A percentile compares a stretch with the other conserved stretches of the same genome.
Evolutionary conservation across 2,888 invertebrate species (phyloP).

Genomic region (Axea sp.): DNA sequence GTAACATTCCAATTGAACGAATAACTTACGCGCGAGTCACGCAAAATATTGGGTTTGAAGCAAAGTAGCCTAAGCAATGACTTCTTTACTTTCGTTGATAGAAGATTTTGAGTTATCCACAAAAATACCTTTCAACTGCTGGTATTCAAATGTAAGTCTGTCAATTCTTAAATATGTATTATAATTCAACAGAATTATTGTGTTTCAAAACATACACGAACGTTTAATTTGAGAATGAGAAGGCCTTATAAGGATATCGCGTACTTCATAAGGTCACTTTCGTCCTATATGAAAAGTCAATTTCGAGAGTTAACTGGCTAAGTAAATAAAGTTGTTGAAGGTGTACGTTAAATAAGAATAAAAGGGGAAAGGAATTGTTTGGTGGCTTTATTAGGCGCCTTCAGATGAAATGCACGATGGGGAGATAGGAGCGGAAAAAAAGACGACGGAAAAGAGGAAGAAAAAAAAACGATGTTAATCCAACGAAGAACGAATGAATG

Average conservation of each 20-base stretch:
- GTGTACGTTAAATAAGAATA: slow-evolving; percentile 11
- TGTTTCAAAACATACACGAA: no score
- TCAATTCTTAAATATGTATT: no score
- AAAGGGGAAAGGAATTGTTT: slow-evolving; percentile 29
- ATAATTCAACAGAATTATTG: no score
- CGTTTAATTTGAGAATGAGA: no score
- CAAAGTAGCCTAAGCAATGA: no score
- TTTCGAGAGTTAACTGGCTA: slow-evolving; percentile 10
- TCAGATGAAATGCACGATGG: slow-evolving; percentile 9
- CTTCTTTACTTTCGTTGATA: slow-evolving; percentile 20
- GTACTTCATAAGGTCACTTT: slow-evolving; percentile 60
- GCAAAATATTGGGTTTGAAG: not conserved
- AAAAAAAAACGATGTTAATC: slow-evolving; percentile 29
- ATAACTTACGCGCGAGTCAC: slow-evolving; percentile 16
- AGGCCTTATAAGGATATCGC: slow-evolving; percentile 53
- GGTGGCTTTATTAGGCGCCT: slow-evolving; percentile 56
- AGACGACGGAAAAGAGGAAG: not conserved
- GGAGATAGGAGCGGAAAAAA: slow-evolving; percentile 1
- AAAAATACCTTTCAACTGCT: no score
- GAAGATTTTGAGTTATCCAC: slow-evolving; percentile 3
- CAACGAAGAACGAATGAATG: slow-evolving; percentile 32
- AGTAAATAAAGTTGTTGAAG: slow-evolving; percentile 20
- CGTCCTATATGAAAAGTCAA: slow-evolving; percentile 46
- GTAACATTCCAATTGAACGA: slow-evolving; percentile 8
- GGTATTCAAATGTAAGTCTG: no score